phyloP scores from a whole-genome alignment of 2,797 vertebrate genomes.

The Sebastes jordani region DNA sequence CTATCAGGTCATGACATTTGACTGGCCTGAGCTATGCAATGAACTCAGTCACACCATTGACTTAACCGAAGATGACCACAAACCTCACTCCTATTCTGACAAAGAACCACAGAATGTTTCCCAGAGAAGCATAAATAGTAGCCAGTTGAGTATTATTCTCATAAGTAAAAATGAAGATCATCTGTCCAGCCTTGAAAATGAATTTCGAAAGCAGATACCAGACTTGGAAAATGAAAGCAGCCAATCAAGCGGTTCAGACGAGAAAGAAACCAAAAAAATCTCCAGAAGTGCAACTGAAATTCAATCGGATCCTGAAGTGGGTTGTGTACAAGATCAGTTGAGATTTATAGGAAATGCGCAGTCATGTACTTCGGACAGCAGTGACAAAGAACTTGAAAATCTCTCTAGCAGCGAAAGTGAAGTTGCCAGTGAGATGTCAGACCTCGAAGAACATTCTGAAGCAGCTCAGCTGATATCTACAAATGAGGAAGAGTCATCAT shows the following conservation, averaged over 20 bases:
- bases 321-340: not conserved
- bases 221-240: not conserved
- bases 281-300: not conserved
- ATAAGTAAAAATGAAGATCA: constrained; percentile 15
- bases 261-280: not conserved
- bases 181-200: not conserved
- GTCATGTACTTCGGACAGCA: not conserved
- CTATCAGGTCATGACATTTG: not conserved
- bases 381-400: not conserved
- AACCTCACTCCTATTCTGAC: not conserved
- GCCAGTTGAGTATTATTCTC: not conserved
- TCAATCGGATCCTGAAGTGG: not conserved
- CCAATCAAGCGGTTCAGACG: not conserved
- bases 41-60: not conserved
- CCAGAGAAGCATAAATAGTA: not conserved
- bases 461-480: not conserved
- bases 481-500: not conserved
- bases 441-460: not conserved
- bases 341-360: not conserved
- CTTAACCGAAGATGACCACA: not conserved
- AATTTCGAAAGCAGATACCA: not conserved
- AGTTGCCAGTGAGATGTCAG: not conserved
- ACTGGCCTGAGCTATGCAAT: not conserved
- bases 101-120: not conserved
- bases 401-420: not conserved